Conservation (phyloP, 2,888 invertebrate species). For the Tineola bisselliella region DNA sequence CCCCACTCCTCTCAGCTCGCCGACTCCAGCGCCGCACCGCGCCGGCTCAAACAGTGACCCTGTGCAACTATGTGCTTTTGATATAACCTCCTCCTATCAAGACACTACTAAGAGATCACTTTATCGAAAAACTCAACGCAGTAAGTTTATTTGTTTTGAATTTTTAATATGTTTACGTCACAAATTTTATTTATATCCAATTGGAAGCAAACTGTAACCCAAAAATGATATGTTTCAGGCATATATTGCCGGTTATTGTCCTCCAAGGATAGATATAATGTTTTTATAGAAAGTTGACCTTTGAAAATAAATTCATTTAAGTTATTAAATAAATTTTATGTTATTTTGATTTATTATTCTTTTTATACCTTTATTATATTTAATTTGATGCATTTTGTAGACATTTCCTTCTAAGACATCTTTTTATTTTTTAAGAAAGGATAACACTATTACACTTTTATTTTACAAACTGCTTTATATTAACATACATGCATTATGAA, state of each 20-base stretch:
- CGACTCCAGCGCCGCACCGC: conserved; percentile 22
- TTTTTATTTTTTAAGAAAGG: no score
- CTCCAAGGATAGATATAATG: not conserved
- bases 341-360: not conserved
- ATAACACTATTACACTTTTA: no score
- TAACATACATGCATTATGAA: no score
- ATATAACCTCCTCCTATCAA: not conserved
- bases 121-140: not conserved
- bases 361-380: no score
- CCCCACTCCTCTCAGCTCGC: not conserved
- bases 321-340: not conserved
- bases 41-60: conserved; percentile 17
- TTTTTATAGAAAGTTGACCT: not conserved
- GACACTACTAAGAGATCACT: not conserved
- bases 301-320: not conserved
- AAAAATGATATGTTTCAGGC: not conserved
- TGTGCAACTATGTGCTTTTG: conserved; percentile 11
- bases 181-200: not conserved
- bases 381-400: no score
- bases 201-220: not conserved
- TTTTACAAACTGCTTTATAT: no score
- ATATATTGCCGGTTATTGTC: conserved; percentile 3
- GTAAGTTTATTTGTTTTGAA: conserved; percentile 4
- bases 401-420: no score
- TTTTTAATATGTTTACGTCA: conserved; percentile 3